A percentile compares a stretch with the other conserved stretches of the same genome.
Conservation (phyloP, 2,888 invertebrate genomes). For the Diaperis boleti region DNA sequence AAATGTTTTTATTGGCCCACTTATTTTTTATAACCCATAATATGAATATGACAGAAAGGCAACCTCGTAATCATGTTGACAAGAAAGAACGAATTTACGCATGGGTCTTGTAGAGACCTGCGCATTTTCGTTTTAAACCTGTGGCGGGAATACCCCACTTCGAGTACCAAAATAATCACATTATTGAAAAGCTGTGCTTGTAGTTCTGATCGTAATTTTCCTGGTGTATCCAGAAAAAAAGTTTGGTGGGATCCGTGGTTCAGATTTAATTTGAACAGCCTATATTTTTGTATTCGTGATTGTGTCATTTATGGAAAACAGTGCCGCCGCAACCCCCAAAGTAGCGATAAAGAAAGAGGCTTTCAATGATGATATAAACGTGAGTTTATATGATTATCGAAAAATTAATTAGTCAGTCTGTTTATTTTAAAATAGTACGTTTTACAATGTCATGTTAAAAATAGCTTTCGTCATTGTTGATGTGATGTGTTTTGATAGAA, state of each 20-base stretch:
- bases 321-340: constrained; percentile 50
- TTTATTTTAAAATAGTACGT: constrained; percentile 25
- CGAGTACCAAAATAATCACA: constrained; percentile 63
- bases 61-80: too few species aligned
- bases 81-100: too few species aligned
- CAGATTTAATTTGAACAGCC: too few species aligned
- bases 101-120: constrained; percentile 50
- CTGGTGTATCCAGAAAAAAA: constrained; percentile 47
- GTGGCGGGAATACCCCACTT: constrained; percentile 63
- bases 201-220: constrained; percentile 47
- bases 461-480: constrained; percentile 39
- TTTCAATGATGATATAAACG: constrained; percentile 82
- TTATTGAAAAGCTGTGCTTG: constrained; percentile 57
- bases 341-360: constrained; percentile 75
- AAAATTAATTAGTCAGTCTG: constrained; percentile 29
- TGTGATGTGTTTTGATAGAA: constrained; percentile 17
- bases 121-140: constrained; percentile 56
- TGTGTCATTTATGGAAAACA: constrained; percentile 59
- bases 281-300: constrained; percentile 3
- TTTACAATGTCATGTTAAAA: constrained; percentile 38
- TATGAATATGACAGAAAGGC: too few species aligned
- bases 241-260: too few species aligned
- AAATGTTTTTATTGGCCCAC: background rate
- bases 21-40: too few species aligned
- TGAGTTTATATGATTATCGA: constrained; percentile 57